These are phyloP conservation scores for Nilaparvata lugens DNA, from an alignment of 1,140 invertebrate species.

Conservation along the genomic window DNA sequence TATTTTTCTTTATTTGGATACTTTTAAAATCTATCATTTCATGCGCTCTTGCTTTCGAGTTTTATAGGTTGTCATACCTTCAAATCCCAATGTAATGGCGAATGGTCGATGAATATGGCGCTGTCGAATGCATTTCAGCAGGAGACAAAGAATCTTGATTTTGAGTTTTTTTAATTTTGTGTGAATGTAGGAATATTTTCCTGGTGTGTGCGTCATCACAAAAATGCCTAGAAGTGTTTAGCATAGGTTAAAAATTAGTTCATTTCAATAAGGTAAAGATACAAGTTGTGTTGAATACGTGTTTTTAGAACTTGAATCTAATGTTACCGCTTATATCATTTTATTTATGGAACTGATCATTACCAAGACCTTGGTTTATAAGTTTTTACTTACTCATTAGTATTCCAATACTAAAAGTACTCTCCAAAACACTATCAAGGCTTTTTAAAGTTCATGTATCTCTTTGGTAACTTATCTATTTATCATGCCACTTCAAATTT, in stretches of 20 bases:
- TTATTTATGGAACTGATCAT: too few species aligned
- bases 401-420: too few species aligned
- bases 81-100: not conserved
- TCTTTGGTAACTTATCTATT: too few species aligned
- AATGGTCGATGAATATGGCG: conserved; percentile 2
- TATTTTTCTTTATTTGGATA: too few species aligned
- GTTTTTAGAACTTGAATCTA: not conserved
- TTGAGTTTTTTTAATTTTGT: not conserved
- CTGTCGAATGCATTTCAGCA: not conserved
- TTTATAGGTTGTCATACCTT: not conserved
- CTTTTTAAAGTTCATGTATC: too few species aligned
- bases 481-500: not conserved
- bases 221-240: not conserved
- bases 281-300: not conserved
- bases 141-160: conserved; percentile 4
- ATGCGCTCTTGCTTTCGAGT: not conserved
- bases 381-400: too few species aligned
- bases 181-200: not conserved
- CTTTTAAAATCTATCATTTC: too few species aligned
- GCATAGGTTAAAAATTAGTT: not conserved
- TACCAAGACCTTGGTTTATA: too few species aligned
- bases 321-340: too few species aligned
- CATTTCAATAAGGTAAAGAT: not conserved
- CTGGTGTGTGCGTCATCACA: not conserved
- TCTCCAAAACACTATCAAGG: too few species aligned